Percentiles rank a stretch among this genome's conserved stretches.
phyloP scores from a whole-genome alignment of 2,797 vertebrate genomes.

The Notamacropus eugenii region DNA sequence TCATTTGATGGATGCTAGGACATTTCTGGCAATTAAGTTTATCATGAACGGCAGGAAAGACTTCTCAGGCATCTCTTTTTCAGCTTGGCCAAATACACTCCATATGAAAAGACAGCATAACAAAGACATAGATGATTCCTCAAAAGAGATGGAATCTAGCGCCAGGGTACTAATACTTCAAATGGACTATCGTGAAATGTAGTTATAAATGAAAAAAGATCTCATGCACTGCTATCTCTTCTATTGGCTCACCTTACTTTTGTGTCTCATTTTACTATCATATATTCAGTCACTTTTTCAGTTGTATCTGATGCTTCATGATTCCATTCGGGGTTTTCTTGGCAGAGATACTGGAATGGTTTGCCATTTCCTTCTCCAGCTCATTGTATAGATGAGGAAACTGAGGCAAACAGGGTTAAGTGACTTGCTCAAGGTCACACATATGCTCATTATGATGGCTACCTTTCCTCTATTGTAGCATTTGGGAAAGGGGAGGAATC shows the following conservation, averaged over 20 bases:
- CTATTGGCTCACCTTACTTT: not conserved
- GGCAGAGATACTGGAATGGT: not conserved
- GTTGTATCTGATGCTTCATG: not conserved
- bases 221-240: not conserved
- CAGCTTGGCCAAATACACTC: not conserved
- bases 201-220: constrained; percentile 8
- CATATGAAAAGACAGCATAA: not conserved
- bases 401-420: not conserved
- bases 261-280: not conserved
- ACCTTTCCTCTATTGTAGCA: not conserved
- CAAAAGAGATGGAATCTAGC: constrained; percentile 50
- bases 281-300: not conserved
- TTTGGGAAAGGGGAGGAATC: not conserved
- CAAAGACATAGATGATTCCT: constrained; percentile 26
- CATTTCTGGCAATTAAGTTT: constrained; percentile 24
- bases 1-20: constrained; percentile 14
- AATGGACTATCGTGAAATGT: not conserved
- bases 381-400: not conserved
- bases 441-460: not conserved
- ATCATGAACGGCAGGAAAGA: not conserved
- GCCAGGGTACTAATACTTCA: constrained; percentile 14
- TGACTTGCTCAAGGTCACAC: not conserved
- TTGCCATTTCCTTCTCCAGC: not conserved
- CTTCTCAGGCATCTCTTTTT: not conserved
- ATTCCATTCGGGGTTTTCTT: not conserved